Conservation (phyloP, 37 sponge, comb jelly and placozoan species). For the Halichondria panicea region DNA sequence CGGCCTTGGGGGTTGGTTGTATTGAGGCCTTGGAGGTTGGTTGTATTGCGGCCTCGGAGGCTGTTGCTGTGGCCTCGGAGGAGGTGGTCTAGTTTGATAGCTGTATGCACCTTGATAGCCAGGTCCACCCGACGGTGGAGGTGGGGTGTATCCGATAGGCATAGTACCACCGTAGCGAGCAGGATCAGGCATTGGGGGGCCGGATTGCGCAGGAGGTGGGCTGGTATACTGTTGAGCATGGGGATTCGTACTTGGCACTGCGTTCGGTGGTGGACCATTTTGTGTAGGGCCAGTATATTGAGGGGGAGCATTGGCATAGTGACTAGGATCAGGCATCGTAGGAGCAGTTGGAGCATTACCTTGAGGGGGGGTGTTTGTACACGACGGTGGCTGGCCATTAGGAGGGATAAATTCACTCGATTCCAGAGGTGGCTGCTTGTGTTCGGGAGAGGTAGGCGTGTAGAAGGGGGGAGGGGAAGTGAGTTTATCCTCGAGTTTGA, state of each 20-base stretch:
- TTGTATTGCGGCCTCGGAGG: too few species aligned
- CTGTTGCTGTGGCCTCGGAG: background rate
- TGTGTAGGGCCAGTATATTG: background rate
- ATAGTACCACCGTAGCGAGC: background rate
- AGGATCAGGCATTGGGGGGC: background rate
- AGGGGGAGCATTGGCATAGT: background rate
- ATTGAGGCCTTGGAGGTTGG: background rate
- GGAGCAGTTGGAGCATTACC: background rate
- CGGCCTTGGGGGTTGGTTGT: background rate
- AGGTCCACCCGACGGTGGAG: background rate
- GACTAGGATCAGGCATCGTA: background rate
- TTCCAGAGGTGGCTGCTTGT: conserved; percentile 1
- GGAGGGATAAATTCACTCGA: background rate
- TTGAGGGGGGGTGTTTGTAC: background rate
- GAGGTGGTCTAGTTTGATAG: background rate
- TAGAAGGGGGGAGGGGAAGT: conserved; percentile 10
- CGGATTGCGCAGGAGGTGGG: background rate
- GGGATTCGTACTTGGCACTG: too few species aligned
- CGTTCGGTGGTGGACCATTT: too few species aligned
- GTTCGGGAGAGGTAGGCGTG: conserved; percentile 2
- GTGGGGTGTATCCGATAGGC: background rate
- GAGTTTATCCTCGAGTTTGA: background rate
- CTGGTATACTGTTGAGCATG: too few species aligned
- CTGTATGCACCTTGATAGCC: background rate
- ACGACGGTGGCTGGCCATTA: background rate